Conservation (phyloP, 1,140 invertebrate species). For the Ericerus pela region DNA sequence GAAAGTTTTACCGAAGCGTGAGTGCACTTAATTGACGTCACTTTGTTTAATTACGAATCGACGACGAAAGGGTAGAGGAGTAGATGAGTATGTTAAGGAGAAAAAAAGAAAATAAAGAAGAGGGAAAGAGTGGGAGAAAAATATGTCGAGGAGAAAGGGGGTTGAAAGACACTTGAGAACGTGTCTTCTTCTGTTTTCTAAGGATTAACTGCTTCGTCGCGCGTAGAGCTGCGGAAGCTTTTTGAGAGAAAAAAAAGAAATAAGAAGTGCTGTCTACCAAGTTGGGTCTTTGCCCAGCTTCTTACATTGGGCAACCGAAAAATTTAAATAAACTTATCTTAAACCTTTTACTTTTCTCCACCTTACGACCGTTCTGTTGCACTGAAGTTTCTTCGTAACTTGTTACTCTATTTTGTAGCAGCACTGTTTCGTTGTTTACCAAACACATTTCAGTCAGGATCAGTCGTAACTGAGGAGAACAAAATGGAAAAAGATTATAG, state of each 20-base stretch:
- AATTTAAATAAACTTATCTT: neutral
- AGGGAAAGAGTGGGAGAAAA: neutral
- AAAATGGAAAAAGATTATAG: too few species aligned
- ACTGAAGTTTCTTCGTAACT: too few species aligned
- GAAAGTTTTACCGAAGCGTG: constrained; percentile 6
- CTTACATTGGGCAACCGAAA: neutral
- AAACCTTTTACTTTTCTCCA: neutral
- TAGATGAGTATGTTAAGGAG: neutral
- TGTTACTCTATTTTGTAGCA: too few species aligned
- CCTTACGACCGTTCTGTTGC: too few species aligned
- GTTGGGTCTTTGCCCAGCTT: too few species aligned
- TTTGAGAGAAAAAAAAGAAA: too few species aligned
- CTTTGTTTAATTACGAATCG: constrained; percentile 5
- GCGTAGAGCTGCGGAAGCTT: neutral
- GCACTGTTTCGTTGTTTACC: too few species aligned
- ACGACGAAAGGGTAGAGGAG: neutral
- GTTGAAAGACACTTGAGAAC: too few species aligned
- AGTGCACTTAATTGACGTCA: constrained; percentile 9
- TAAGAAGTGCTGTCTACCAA: neutral
- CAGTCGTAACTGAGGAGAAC: too few species aligned
- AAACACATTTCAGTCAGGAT: too few species aligned
- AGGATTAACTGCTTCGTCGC: neutral
- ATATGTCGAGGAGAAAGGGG: neutral
- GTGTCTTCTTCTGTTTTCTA: neutral
- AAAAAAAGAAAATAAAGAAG: neutral